Base-by-base conservation (phyloP, 2,797 vertebrate species). In the Champsocephalus gunnari region DNA sequence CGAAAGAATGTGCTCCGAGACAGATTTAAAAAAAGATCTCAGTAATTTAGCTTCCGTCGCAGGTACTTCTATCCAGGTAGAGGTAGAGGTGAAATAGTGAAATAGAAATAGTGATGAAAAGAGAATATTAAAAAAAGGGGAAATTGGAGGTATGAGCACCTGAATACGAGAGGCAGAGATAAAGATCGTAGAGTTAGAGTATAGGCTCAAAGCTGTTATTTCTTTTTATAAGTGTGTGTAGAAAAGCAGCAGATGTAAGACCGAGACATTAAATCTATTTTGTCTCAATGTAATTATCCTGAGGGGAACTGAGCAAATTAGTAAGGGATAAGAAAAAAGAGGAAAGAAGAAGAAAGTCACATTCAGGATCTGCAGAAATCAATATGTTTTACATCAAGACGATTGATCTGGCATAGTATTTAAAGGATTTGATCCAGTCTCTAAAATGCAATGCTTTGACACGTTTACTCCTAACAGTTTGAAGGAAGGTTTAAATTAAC, bases 201-300 rank as follows among this genome's bases (percentile, higher is more conserved):
- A 44, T 62, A 62, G 75, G 49, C 58, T 71, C 66, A 45, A 43
- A 78, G 62, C 47, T 56, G 5, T 8, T 54, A 66, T 59, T 81
- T 38, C 0, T 38, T 62, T 63, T 16, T 49, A 16, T 57, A 19
- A 2, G 32, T 5, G 21, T 80, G 55, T 50, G 74, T 77, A 80
- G 72, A 85, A 85, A 73, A 75, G 70, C 69, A 51, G 57, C 71
- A 80, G 74, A 71, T 14, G 9, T 70, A 59, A 82, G 38, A 41
- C 61, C 16, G 21, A 85, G 74, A 85, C 74, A 78, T 86, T 76
- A 77, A 81, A 83, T 77, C 47, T 69, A 73, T 81, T 82, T 78
- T 81, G 71, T 81, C 71, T 41, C 62, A 59, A 56, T 75, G 73
- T 87, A 88, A 86, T 87, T 85, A 87, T 67, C 2, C 43, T 43